Conservation (phyloP, 2,113 vertebrate genomes). For the Parus major region DNA sequence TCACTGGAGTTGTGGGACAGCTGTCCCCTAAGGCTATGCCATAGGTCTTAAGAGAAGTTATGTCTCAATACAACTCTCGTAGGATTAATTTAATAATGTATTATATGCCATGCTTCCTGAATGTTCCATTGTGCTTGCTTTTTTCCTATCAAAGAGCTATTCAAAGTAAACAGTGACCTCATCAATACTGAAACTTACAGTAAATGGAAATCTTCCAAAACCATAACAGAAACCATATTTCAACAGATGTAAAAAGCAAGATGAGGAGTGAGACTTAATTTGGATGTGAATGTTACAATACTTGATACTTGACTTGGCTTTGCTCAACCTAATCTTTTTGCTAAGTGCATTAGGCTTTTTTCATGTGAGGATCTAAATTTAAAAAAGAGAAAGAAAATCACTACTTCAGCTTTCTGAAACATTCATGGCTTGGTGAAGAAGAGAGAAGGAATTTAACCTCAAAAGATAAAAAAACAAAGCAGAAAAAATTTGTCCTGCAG, state of each 20-base stretch:
- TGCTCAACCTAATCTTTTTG: neutral
- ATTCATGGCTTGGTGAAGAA: neutral
- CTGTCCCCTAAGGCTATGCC: neutral
- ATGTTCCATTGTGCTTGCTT: constrained; percentile 44
- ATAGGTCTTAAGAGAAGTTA: neutral
- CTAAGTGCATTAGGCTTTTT: neutral
- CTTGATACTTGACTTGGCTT: neutral
- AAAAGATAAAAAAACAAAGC: neutral
- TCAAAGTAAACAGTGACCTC: constrained; percentile 71
- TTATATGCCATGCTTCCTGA: constrained; percentile 46
- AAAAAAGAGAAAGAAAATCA: neutral
- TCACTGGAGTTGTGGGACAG: neutral
- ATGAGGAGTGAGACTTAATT: constrained; percentile 50
- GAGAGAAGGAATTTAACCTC: neutral
- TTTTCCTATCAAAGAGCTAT: constrained; percentile 62
- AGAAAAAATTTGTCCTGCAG: neutral
- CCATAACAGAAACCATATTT: constrained; percentile 65
- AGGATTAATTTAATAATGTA: constrained; percentile 48
- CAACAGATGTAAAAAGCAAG: constrained; percentile 44
- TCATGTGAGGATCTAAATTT: neutral
- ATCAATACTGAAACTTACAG: constrained; percentile 68
- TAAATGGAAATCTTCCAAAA: constrained; percentile 68
- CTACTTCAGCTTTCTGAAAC: neutral
- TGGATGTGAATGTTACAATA: neutral
- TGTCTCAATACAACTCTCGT: neutral